A percentile compares a stretch with the other conserved stretches of the same genome.
Evolutionary conservation across 30 jellyfish, hydroid and myxozoan genomes (phyloP).

Genomic region (Cassiopea xamachana): DNA sequence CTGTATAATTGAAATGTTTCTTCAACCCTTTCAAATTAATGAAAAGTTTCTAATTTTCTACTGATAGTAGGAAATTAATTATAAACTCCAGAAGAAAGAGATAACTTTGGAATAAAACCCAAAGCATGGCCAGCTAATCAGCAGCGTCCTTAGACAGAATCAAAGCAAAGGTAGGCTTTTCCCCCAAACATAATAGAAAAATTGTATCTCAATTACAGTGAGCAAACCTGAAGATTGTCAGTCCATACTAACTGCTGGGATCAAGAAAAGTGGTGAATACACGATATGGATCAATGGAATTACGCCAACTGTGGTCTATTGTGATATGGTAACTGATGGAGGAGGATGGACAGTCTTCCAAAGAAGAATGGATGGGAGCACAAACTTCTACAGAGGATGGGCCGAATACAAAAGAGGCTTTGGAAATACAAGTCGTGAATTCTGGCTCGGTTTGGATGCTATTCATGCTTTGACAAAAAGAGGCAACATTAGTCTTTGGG

Average conservation of each 20-base stretch:
- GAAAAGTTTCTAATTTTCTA: neutral
- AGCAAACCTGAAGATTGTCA: constrained; percentile 5
- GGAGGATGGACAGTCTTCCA: constrained; percentile 28
- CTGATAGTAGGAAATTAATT: no score
- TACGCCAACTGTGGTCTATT: constrained; percentile 7
- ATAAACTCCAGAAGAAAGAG: no score
- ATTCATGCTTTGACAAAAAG: neutral
- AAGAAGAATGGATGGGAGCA: constrained; percentile 12
- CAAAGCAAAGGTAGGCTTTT: no score
- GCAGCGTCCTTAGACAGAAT: no score
- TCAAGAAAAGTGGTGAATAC: constrained; percentile 13
- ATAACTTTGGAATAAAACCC: no score
- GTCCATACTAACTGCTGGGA: neutral
- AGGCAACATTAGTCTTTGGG: neutral
- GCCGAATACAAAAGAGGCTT: neutral
- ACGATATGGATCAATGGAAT: constrained; percentile 21
- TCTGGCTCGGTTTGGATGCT: constrained; percentile 11
- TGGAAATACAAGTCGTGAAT: constrained; percentile 9
- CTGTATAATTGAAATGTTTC: neutral
- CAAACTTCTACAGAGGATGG: constrained; percentile 4
- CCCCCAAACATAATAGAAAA: neutral
- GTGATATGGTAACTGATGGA: constrained; percentile 21
- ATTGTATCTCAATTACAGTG: neutral
- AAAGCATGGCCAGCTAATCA: no score
- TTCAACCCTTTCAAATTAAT: neutral